phyloP scores from a whole-genome alignment of 2,797 vertebrate species.

The Takifugu ocellatus region DNA sequence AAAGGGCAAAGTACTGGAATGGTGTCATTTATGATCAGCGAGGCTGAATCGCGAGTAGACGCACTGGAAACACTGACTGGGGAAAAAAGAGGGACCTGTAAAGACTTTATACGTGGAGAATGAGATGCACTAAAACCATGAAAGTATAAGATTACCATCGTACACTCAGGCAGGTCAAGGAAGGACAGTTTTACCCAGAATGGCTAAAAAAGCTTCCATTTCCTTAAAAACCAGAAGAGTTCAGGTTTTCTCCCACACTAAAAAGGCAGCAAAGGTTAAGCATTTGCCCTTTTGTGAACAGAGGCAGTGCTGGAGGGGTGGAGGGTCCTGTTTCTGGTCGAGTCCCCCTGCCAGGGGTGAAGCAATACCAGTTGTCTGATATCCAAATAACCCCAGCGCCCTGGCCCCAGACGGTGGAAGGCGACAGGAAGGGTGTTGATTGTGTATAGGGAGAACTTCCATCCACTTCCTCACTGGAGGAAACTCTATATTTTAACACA shows the following conservation, averaged over 20 bases:
- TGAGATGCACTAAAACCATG: constrained; percentile 15
- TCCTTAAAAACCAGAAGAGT: constrained; percentile 31
- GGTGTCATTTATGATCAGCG: constrained; percentile 25
- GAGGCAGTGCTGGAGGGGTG: background rate
- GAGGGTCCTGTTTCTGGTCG: constrained; percentile 26
- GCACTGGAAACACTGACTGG: background rate
- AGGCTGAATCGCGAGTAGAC: background rate
- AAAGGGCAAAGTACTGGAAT: constrained; percentile 25
- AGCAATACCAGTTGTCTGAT: constrained; percentile 24
- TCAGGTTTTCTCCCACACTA: constrained; percentile 29
- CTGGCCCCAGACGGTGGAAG: constrained; percentile 51
- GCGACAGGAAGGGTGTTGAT: constrained; percentile 69
- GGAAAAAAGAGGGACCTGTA: background rate
- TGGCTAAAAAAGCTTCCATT: constrained; percentile 28
- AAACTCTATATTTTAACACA: constrained; percentile 42
- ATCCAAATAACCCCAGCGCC: constrained; percentile 30
- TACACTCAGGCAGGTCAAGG: background rate
- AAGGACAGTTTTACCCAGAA: constrained; percentile 4
- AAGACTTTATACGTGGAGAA: background rate
- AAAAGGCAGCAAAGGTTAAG: constrained; percentile 41
- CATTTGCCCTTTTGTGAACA: constrained; percentile 52
- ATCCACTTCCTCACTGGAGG: constrained; percentile 49
- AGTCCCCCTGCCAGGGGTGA: constrained; percentile 24
- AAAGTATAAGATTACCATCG: constrained; percentile 16
- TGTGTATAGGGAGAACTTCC: constrained; percentile 51